These are phyloP conservation scores for Phyllotreta cruciferae DNA, from an alignment of 2,888 invertebrate species.

Conservation along the genomic window DNA sequence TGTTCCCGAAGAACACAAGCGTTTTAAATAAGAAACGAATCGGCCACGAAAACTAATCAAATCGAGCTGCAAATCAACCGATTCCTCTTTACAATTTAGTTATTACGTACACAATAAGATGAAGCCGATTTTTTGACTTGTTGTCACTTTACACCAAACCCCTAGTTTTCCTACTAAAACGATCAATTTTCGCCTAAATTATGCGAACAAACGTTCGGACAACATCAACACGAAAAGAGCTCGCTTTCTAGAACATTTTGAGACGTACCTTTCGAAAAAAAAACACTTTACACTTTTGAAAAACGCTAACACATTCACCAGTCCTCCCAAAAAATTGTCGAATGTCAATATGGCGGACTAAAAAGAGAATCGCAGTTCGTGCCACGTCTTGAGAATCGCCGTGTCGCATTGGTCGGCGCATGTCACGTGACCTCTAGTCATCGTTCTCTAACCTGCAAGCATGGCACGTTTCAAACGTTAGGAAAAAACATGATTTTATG, in stretches of 20 bases:
- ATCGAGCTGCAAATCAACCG: constrained; percentile 8
- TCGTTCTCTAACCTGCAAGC: constrained; percentile 37
- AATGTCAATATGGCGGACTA: constrained; percentile 87
- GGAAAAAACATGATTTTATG: constrained; percentile 11
- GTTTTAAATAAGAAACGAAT: constrained; percentile 19
- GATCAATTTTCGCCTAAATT: constrained; percentile 26
- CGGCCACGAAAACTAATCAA: not conserved
- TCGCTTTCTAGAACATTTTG: constrained; percentile 10
- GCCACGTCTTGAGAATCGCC: constrained; percentile 75
- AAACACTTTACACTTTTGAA: constrained; percentile 57
- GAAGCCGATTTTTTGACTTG: constrained; percentile 63
- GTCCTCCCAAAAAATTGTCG: constrained; percentile 74
- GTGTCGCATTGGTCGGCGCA: constrained; percentile 48
- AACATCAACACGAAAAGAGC: constrained; percentile 6
- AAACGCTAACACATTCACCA: constrained; percentile 75
- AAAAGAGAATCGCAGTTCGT: constrained; percentile 76
- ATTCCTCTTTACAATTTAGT: constrained; percentile 23
- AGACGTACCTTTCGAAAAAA: constrained; percentile 65
- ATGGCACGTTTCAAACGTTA: constrained; percentile 21
- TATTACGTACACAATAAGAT: constrained; percentile 38
- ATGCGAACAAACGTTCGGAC: constrained; percentile 34
- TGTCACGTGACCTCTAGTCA: constrained; percentile 44
- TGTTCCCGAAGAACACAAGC: constrained; percentile 20
- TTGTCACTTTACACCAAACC: constrained; percentile 59
- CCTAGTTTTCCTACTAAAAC: constrained; percentile 55